Base-by-base conservation (phyloP, 2,797 vertebrate species). In the Petrocephalus sullivani region DNA sequence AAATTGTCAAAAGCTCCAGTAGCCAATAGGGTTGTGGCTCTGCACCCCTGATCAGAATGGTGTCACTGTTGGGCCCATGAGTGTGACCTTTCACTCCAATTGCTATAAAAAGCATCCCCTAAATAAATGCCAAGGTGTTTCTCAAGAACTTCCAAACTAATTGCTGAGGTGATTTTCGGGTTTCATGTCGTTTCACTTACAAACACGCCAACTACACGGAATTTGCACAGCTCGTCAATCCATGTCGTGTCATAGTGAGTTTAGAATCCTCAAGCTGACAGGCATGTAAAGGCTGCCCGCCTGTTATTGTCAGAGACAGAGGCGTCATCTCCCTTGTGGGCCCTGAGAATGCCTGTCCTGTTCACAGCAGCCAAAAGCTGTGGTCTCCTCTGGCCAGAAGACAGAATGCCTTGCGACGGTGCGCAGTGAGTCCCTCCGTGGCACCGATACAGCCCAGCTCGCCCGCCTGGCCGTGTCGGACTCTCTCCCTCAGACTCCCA, bases 321-420 rank as follows among this genome's bases (percentile, higher is more conserved):
- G 33, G 51, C 46, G 33, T 87, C 75, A 28, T 67, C 61, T 82
- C 41, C 83, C 58, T 56, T 56, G 61, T 89, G 9, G 23, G 41
- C 28, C 46, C 19, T 56, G 37, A 78, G 5, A 81, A 64, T 21
- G 49, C 21, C 9, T 87, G 83, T 41, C 71, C 88, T 54, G 71
- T 87, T 89, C 12, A 61, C 33, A 10, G 57, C 49, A 83, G 75
- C 21, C 75, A 87, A 81, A 87, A 87, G 88, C 82, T 89, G 46
- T 78, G 87, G 85, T 84, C 88, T 83, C 85, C 56, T 9, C 56
- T 61, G 41, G 85, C 61, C n/a, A 87, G n/a, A 21, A 87, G 46
- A 81, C 41, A 87, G 46, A 89, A 75, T 87, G 46, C 71, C 56
- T 61, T 82, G 21, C 57, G 88, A 81, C 64, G 61, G 64, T 33